Conservation (phyloP, 2,113 vertebrate genomes). For the Heterotilapia buettikoferi region DNA sequence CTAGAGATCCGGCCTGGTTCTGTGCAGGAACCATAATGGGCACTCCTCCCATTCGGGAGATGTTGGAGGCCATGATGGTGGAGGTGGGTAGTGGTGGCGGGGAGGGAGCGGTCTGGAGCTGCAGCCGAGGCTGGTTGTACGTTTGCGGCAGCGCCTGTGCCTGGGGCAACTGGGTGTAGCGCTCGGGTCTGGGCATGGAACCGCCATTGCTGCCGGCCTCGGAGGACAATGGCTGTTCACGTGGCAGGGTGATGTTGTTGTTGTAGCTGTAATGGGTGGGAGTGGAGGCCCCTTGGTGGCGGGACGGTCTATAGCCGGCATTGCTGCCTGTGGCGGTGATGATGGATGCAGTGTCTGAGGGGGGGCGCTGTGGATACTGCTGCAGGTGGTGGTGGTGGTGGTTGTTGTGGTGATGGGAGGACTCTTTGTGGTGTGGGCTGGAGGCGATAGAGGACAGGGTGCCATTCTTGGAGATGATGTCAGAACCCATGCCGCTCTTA, state of each 20-base stretch:
- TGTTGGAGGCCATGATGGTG: conserved; percentile 70
- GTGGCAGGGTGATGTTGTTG: conserved; percentile 54
- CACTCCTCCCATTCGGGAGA: conserved; percentile 82
- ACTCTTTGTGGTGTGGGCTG: conserved; percentile 66
- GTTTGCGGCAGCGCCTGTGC: conserved; percentile 32
- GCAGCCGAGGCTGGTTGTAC: conserved; percentile 46
- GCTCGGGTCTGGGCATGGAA: conserved; percentile 64
- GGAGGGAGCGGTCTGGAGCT: background rate
- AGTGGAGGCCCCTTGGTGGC: conserved; percentile 44
- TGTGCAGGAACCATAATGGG: conserved; percentile 87
- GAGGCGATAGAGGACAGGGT: conserved; percentile 85
- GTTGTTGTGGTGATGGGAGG: conserved; percentile 40
- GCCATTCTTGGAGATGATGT: conserved; percentile 85
- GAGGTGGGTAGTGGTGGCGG: conserved; percentile 51
- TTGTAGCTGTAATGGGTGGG: conserved; percentile 64
- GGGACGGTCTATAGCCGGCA: conserved; percentile 57
- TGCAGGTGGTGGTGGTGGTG: conserved; percentile 61
- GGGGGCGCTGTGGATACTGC: conserved; percentile 68
- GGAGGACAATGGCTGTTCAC: background rate
- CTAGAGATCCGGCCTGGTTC: conserved; percentile 85
- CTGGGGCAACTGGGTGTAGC: conserved; percentile 56
- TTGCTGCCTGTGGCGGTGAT: conserved; percentile 72
- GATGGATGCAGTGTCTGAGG: conserved; percentile 77
- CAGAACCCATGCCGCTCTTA: conserved; percentile 78
- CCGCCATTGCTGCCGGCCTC: conserved; percentile 49